Conservation (phyloP, 53 echinoderm and acorn worm species). For the Antedon mediterranea region DNA sequence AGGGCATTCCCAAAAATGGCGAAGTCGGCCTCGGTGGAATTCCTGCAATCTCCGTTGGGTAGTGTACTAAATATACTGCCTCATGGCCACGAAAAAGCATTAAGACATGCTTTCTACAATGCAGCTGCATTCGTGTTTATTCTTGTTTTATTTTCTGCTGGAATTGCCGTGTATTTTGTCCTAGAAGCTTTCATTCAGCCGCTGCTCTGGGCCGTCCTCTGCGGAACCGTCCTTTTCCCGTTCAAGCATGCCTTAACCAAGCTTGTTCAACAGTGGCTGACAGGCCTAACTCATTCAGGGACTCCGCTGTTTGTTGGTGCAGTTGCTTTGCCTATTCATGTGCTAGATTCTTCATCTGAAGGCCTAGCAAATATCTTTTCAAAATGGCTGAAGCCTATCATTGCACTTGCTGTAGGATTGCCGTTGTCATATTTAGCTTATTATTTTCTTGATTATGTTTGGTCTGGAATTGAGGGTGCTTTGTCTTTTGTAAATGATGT, state of each 20-base stretch:
- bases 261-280: constrained; percentile 67
- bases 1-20: constrained; percentile 32
- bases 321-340: constrained; percentile 57
- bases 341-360: constrained; percentile 85
- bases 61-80: constrained; percentile 70
- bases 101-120: constrained; percentile 94
- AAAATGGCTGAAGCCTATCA: constrained; percentile 36
- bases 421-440: constrained; percentile 41
- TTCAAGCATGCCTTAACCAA: constrained; percentile 84
- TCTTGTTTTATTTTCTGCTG: constrained; percentile 43
- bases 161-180: constrained; percentile 79
- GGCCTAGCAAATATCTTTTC: constrained; percentile 49
- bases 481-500: constrained; percentile 43
- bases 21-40: constrained; percentile 19
- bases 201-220: constrained; percentile 71
- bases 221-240: constrained; percentile 82
- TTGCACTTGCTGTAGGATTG: constrained; percentile 43
- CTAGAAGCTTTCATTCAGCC: constrained; percentile 84
- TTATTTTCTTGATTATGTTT: constrained; percentile 67
- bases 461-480: constrained; percentile 13
- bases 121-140: constrained; percentile 68
- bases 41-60: constrained; percentile 66
- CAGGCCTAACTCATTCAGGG: constrained; percentile 33
- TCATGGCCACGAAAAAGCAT: constrained; percentile 83
- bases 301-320: constrained; percentile 78